Evolutionary conservation across 2,888 invertebrate species (phyloP), one percentile per base, ranked within the genome.

Genomic region (Dione vanillae): DNA sequence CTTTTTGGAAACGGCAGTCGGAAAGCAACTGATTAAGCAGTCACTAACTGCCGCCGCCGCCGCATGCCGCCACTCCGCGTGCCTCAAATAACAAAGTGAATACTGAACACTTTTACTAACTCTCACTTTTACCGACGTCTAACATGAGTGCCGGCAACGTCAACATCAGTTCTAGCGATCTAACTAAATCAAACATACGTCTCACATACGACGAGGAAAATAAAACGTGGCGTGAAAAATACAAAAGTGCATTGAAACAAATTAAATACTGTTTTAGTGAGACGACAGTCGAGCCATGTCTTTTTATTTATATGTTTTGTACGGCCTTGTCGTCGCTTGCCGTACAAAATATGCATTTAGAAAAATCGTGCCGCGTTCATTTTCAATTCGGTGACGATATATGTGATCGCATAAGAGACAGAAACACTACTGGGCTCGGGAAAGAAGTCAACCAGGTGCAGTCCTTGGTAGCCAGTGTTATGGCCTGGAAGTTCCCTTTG

Each of bases 231-330:
- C 84, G 81, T 67, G 90, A 90, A 77, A 86, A 85, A 79, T 85
- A 83, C 11, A 92, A 91, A 74, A 78, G 76, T 16, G 67, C 80
- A 6, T 76, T 92, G 73, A 92, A 91, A 78, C 82, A 81, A 51
- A 76, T 95, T 16, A 89, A 86, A 76, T 78, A 79, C 77, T 79
- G 87, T 70, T 80, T 89, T 45, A 81, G 82, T 2, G 92, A 93
- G 78, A 91, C 89, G 1, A 95, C 96, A 0, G 95, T 96, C 1
- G 96, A 96, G 78, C 96, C 96, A 11, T 94, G 96, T 78, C 83
- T 96, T 74, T 94, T 95, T 74, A 90, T 94, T 74, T 96, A 95
- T 81, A 94, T 96, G 81, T 87, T 96, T 83, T 95, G 95, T 72
- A 95, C 94, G 58, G 94, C 95, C 1, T 83, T 95, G 35, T 96